A percentile compares a stretch with the other conserved stretches of the same genome.
These are phyloP conservation scores for Dendroctonus ponderosae DNA, from an alignment of 1,140 invertebrate species.

Conservation along the genomic window DNA sequence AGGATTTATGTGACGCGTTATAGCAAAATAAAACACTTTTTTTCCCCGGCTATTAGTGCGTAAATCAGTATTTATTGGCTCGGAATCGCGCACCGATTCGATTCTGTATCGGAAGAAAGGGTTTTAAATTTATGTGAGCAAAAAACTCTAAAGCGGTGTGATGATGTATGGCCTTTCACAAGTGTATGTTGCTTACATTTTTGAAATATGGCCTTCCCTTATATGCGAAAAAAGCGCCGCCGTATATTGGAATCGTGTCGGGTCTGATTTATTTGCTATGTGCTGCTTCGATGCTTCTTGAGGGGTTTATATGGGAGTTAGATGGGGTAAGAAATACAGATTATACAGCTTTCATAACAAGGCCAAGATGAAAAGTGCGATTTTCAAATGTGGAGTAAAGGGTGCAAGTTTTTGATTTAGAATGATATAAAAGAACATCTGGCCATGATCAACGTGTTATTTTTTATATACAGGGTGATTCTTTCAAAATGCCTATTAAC, in stretches of 20 bases:
- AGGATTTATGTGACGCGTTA: conserved; percentile 44
- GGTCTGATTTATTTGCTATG: conserved; percentile 30
- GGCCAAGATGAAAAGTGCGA: too few relatives aligned
- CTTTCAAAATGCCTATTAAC: too few relatives aligned
- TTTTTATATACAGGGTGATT: too few relatives aligned
- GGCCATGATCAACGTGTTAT: too few relatives aligned
- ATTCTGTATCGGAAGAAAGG: conserved; percentile 40
- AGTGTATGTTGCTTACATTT: conserved; percentile 43
- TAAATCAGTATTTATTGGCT: conserved; percentile 48
- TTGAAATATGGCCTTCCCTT: conserved; percentile 39
- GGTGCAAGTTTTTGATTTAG: too few relatives aligned
- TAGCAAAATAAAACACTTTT: conserved; percentile 47
- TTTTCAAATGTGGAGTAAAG: too few relatives aligned
- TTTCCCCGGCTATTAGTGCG: conserved; percentile 44
- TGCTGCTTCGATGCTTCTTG: conserved; percentile 25
- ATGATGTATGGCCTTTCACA: conserved; percentile 42
- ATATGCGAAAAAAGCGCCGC: conserved; percentile 33
- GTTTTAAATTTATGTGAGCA: conserved; percentile 45
- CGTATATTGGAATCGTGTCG: conserved; percentile 28
- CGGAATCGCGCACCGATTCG: conserved; percentile 40
- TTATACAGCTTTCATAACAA: too few relatives aligned
- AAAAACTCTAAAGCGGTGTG: conserved; percentile 26
- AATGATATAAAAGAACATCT: too few relatives aligned
- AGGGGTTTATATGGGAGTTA: conserved; percentile 11
- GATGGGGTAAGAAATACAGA: conserved; percentile 8